A percentile compares a stretch with the other conserved stretches of the same genome.
These are phyloP conservation scores for Tetramorium alpestre DNA, from an alignment of 1,140 invertebrate species.

Conservation along the genomic window DNA sequence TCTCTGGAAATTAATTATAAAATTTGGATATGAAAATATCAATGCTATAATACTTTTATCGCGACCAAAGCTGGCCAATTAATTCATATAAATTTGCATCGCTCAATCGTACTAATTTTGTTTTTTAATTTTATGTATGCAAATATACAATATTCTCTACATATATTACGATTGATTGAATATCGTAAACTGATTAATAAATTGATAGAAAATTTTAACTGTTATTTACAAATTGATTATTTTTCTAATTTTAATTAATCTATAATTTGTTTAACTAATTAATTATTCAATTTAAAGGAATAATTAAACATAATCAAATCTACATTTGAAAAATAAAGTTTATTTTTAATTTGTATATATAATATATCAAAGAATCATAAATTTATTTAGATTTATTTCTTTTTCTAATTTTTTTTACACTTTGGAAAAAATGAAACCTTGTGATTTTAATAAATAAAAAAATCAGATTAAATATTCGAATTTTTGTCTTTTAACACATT, in stretches of 20 bases:
- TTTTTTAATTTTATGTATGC: neutral
- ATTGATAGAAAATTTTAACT: neutral
- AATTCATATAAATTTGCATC: neutral
- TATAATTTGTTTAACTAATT: neutral
- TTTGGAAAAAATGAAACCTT: too few species aligned
- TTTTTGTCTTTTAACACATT: neutral
- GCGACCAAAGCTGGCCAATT: neutral
- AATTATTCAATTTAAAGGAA: neutral
- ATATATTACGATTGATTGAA: neutral
- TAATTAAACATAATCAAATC: neutral
- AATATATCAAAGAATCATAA: neutral
- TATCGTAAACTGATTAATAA: neutral
- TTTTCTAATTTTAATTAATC: neutral
- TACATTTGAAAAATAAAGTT: neutral
- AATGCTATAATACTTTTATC: neutral
- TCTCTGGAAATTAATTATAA: constrained; percentile 3
- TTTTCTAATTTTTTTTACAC: neutral
- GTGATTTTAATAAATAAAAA: too few species aligned
- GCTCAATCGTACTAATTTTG: neutral
- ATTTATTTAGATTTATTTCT: neutral
- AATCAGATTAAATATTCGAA: neutral
- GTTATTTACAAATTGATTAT: neutral
- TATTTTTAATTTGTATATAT: neutral
- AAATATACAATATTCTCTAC: neutral
- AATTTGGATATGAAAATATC: neutral